Base-by-base conservation (phyloP, 92 coral and sea anemone species). In the Epizoanthus scotinus region DNA sequence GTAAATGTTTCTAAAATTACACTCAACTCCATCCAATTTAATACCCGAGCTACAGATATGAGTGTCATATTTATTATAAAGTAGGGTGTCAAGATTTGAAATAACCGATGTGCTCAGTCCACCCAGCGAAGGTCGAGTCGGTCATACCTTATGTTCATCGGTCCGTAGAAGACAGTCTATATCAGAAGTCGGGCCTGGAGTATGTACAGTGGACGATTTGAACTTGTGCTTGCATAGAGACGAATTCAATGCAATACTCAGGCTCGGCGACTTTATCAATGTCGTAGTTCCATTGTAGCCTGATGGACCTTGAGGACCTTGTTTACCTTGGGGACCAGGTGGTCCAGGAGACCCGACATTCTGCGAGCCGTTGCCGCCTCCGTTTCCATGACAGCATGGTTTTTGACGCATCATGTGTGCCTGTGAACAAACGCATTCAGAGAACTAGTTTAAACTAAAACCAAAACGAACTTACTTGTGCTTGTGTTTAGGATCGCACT, bases 261-360 rank as follows among this genome's bases (percentile, higher is more conserved):
- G 67, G 40, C 82, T 77, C 65, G 60, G 72, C 2, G 81, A 22
- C 19, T 14, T 63, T 25, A 13, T 18, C 29, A 14, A 17, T 13
- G n/a, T 21, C 6, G 40, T 13, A 0, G 79, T 55, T 22, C 79
- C 79, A 59, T 74, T 74, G 20, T 59, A 74, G 2, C 80, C 80
- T 3, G 67, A 66, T 3, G 78, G 71, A 5, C 85, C 91, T n/a
- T 67, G 81, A 29, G 72, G 68, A 14, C 90, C 87, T 63, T 61
- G 75, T 5, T 56, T 64, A 27, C 90, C 90, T 0, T 28, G 84
- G n/a, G 47, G 79, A 14, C 90, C 90, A 38, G 69, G 62, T n/a
- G 81, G 63, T 10, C 91, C 88, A 25, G 70, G 55, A 12, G 64
- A 55, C 67, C 85, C 80, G 4, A 19, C 52, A 1, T 26, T 28